Evolutionary conservation across 2,797 vertebrate species (phyloP), one percentile per base, ranked within the genome.

Genomic region (Chrosomus eos): DNA sequence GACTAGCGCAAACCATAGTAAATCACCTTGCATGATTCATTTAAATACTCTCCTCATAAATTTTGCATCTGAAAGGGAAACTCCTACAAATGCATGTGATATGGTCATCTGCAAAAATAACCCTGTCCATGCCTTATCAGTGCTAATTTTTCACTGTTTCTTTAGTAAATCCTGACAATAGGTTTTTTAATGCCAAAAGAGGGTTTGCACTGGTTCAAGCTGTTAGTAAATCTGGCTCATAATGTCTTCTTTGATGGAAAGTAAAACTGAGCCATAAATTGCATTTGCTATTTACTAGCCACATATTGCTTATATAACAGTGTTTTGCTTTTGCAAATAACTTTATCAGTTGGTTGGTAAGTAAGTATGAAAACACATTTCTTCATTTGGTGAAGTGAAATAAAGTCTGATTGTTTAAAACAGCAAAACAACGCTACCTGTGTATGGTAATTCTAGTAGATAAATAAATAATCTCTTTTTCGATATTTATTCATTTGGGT

Each of bases 201-300:
- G 43, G 43, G 43, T 43, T 43, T 43, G 18, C 48, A 51, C 48
- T 11, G 40, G 40, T 13, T 43, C 43, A 53, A 19, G 51, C 19
- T 53, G 51, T 53, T 21, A 21, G 51, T 53, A 53, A 21, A 21
- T 53, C 51, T 53, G 18, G 18, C 51, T 19, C 23, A 60, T 60
- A 60, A 90, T 92, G 91, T 91, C 81, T 87, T 94, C 90, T 91
- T 92, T 90, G 79, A 93, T 94, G 94, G 88, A 89, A 85, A 93
- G 82, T 90, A 91, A 90, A 93, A 92, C 89, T 91, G 88, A 94
- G 91, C 88, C 92, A 92, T 93, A 95, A 94, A 95, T 95, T 94
- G 93, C 92, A 92, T 91, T 93, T 94, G 92, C 91, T 92, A 84
- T 79, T 33, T 78, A 60, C 33, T 23, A 23, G 26, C 26, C 38